phyloP scores from a whole-genome alignment of 2,888 invertebrate genomes.

The Pegoplata infirma region DNA sequence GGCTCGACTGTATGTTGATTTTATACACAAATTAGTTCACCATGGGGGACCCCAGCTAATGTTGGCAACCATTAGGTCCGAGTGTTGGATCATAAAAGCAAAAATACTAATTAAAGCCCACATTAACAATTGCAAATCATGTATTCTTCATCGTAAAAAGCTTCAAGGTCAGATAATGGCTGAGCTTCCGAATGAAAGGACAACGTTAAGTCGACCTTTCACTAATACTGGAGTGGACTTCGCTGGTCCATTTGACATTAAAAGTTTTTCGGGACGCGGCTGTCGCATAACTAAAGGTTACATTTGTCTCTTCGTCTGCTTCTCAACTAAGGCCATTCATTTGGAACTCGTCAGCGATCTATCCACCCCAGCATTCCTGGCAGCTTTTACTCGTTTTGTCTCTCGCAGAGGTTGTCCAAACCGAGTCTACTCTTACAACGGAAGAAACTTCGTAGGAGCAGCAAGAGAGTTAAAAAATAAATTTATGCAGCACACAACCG shows the following conservation, averaged over 20 bases:
- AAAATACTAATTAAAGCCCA: neutral
- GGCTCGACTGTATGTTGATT: neutral
- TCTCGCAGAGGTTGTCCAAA: slow-evolving; percentile 44
- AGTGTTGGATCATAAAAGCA: neutral
- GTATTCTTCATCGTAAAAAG: neutral
- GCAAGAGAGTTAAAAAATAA: slow-evolving; percentile 22
- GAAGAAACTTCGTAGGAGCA: no score
- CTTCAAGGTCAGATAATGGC: slow-evolving; percentile 17
- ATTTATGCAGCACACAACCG: neutral
- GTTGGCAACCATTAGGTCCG: neutral
- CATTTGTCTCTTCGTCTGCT: no score
- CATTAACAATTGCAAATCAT: neutral
- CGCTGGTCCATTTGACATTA: no score
- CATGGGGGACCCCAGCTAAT: neutral
- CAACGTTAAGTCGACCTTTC: neutral
- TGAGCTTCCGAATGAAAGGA: neutral
- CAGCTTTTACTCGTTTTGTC: slow-evolving; percentile 41
- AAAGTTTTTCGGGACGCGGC: no score
- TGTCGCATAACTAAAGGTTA: no score
- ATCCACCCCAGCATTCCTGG: no score
- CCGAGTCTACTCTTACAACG: slow-evolving; percentile 48
- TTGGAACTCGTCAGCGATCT: slow-evolving; percentile 35
- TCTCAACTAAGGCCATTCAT: slow-evolving; percentile 21
- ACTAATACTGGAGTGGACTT: slow-evolving; percentile 22
- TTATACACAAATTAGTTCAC: neutral